Evolutionary conservation across 2,888 invertebrate species (phyloP), one percentile per base, ranked within the genome.

Genomic region (Apamea anceps): DNA sequence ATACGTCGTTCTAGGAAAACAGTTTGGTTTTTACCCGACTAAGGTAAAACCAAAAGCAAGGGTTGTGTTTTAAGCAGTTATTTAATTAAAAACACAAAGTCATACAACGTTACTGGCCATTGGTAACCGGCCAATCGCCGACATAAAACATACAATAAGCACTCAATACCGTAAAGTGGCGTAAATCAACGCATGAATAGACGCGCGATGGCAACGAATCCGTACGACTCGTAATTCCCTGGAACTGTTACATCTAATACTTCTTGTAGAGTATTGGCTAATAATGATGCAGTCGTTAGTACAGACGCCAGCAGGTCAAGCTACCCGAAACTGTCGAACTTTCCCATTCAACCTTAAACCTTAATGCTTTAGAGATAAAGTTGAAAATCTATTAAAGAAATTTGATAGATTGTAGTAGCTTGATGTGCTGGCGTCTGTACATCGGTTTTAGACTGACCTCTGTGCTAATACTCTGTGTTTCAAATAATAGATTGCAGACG

Each of bases 101-200:
- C 13, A 70, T 54, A 72, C 48, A 75, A 68, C 21, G 63, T 77
- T 78, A 68, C 76, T 66, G 54, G 57, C 37, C 62, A 74, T 72
- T 66, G 62, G 60, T 57, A 71, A 28, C 48, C 60, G 21, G 75
- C 70, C 81, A 81, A 85, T 83, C 81, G 71, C 68, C 72, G 65
- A 70, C 68, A 62, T 77, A 75, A 77, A 89, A 83, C 65, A 87
- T 73, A 87, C 86, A 89, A 87, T 86, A 89, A 86, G 73, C 76
- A 82, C 81, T 85, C 86, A 88, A 87, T 82, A 86, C 86, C 85
- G 85, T 86, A 81, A 87, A 87, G 88, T 85, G 87, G 81, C 80
- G 81, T 88, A 89, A 91, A 90, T 90, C 90, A 85, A 88, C 89
- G 91, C 91, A 86, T 89, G 91, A 89, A 86, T 86, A 88, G 86